These are phyloP conservation scores for Genyomyrus donnyi DNA, from an alignment of 2,113 vertebrate genomes.

Conservation along the genomic window DNA sequence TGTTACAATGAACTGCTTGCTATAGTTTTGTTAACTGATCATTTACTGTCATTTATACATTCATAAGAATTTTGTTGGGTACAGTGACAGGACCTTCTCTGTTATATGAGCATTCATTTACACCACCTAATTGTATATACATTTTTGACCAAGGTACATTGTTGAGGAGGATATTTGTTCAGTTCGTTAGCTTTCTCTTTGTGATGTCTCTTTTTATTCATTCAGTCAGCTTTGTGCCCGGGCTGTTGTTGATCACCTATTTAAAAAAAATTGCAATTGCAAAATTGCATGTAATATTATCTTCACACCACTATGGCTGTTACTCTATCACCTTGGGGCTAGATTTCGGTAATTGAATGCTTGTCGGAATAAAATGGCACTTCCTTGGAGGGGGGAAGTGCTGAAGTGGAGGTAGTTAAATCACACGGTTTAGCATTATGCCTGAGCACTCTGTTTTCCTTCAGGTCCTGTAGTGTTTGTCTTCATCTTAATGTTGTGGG, in stretches of 20 bases:
- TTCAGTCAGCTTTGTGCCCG: not conserved
- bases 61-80: not conserved
- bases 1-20: not conserved
- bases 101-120: not conserved
- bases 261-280: not conserved
- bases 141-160: not conserved
- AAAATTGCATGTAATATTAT: not conserved
- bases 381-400: not conserved
- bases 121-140: not conserved
- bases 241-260: not conserved
- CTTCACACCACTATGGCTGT: not conserved
- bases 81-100: not conserved
- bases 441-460: not conserved
- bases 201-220: not conserved
- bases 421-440: not conserved
- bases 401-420: not conserved
- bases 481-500: not conserved
- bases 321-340: not conserved
- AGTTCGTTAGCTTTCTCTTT: not conserved
- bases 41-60: not conserved
- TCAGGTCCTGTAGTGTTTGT: not conserved
- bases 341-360: not conserved
- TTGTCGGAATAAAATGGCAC: not conserved
- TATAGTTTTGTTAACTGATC: not conserved
- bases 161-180: not conserved